Evolutionary conservation across 2,888 invertebrate species (phyloP), one percentile per base, ranked within the genome.

Genomic region (Pomacea canaliculata): DNA sequence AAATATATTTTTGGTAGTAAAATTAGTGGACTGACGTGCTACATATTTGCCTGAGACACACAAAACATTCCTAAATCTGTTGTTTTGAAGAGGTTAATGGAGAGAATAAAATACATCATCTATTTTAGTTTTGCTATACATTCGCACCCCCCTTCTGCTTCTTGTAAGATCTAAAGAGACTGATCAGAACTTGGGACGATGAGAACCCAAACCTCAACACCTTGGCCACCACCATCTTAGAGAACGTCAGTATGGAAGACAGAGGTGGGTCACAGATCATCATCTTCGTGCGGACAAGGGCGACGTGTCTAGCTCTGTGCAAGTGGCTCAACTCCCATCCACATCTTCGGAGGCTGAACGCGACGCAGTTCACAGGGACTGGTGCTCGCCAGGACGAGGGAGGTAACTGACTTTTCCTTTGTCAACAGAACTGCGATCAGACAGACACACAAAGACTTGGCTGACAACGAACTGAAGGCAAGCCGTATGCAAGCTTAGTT

Each of bases 241-340:
- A 63, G 4, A 63, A 76, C 27, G n/a, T 66, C n/a, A 16, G 66
- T 3, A 60, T 69, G 7, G 63, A 73, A 13, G 56, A 73, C 18
- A 60, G 56, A 5, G 23, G 48, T 7, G 76, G 63, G 18, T 80
- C 84, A 8, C 76, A 83, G n/a, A 84, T 82, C 16, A 82, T 86
- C 69, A 81, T 85, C 60, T 86, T 86, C 79, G 85, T 86, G 7
- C 79, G 84, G 70, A 83, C 85, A 12, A 75, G 86, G 51, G 85
- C 85, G 12, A 83, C 85, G 2, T 83, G 84, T 65, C 70, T 73
- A 13, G 81, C 85, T n/a, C 73, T 86, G 23, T 78, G 82, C 9
- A 65, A 71, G 16, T 86, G 83, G 79, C 76, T 86, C n/a, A 77
- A 76, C 51, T 75, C 71, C 69, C 49, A 59, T 37, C 68, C 68